A percentile compares a stretch with the other conserved stretches of the same genome.
Evolutionary conservation across 2,888 invertebrate species (phyloP).

Genomic region (Choristoneura rosaceana): DNA sequence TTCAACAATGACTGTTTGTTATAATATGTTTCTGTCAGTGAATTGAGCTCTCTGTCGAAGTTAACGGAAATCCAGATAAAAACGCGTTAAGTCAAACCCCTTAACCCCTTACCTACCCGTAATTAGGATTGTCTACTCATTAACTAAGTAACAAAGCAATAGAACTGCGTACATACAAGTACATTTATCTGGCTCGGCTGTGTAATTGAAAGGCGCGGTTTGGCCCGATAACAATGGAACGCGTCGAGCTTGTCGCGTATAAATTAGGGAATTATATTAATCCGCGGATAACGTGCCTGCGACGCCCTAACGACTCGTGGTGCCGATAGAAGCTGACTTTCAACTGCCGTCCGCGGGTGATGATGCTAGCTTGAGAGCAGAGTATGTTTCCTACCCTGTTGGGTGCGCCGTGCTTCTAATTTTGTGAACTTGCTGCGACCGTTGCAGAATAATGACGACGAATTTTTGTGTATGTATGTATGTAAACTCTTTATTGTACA

Average conservation of each 20-base stretch:
- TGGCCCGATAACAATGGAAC: conserved; percentile 67
- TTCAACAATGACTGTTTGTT: too few species aligned
- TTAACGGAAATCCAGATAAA: too few species aligned
- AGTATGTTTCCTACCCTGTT: not conserved
- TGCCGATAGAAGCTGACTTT: not conserved
- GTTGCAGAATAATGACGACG: not conserved
- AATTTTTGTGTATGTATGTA: too few species aligned
- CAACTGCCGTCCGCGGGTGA: not conserved
- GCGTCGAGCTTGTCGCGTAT: conserved; percentile 65
- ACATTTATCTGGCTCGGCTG: conserved; percentile 45
- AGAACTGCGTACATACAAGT: conserved; percentile 25
- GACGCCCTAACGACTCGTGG: conserved; percentile 42
- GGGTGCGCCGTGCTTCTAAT: not conserved
- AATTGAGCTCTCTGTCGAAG: too few species aligned
- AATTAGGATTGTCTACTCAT: conserved; percentile 21
- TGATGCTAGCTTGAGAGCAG: not conserved
- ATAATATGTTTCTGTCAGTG: too few species aligned
- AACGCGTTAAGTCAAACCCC: not conserved
- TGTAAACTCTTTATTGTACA: too few species aligned
- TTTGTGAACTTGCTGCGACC: not conserved
- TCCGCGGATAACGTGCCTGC: conserved; percentile 65
- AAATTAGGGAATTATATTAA: conserved; percentile 82
- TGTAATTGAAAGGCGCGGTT: conserved; percentile 75
- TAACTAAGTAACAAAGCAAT: conserved; percentile 35
- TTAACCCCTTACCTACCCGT: not conserved